Conservation (phyloP, 1,140 invertebrate genomes). For the Drosophila bipectinata region DNA sequence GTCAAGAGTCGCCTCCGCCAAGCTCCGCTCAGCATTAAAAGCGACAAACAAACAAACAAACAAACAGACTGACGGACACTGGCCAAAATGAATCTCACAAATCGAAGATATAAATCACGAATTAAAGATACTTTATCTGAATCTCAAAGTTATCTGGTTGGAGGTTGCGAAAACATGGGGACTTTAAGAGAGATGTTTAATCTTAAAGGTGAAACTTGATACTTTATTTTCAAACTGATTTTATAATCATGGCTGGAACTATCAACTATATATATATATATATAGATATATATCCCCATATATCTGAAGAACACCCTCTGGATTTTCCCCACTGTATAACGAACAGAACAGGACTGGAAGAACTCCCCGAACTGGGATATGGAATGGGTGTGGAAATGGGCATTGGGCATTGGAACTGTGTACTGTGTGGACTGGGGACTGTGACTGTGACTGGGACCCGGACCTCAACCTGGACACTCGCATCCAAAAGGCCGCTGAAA, state of each 20-base stretch:
- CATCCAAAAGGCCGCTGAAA: slow-evolving; percentile 65
- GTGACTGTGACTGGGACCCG: slow-evolving; percentile 24
- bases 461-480: slow-evolving; percentile 47
- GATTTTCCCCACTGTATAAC: neutral
- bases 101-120: neutral
- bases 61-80: slow-evolving; percentile 27
- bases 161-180: neutral
- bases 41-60: slow-evolving; percentile 79
- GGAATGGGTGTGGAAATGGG: slow-evolving; percentile 21
- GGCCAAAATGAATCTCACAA: slow-evolving; percentile 11
- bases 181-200: neutral
- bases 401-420: neutral
- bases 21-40: slow-evolving; percentile 65
- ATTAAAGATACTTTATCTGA: neutral
- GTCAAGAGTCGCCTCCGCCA: slow-evolving; percentile 72
- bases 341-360: slow-evolving; percentile 22
- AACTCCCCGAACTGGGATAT: slow-evolving; percentile 37
- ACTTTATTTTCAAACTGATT: neutral
- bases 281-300: too few species aligned
- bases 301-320: too few species aligned
- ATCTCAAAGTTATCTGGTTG: neutral
- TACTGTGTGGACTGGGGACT: neutral
- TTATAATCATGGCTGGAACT: too few species aligned
- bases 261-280: too few species aligned
- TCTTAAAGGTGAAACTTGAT: neutral